A percentile compares a stretch with the other conserved stretches of the same genome.
Conservation (phyloP, 2,888 invertebrate species). For the Pristionchus arcanus region DNA sequence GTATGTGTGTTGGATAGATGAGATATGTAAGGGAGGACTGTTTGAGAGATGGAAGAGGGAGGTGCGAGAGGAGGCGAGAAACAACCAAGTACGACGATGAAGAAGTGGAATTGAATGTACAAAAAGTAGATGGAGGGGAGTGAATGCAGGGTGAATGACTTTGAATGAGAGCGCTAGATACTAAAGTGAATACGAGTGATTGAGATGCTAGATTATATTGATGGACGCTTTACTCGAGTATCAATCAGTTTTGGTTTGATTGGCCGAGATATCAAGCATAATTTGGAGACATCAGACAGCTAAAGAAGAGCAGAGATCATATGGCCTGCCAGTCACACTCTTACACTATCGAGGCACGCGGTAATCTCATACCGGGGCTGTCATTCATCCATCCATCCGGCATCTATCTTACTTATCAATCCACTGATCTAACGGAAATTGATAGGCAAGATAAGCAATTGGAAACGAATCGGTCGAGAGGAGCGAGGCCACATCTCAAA, state of each 20-base stretch:
- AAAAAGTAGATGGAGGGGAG: constrained; percentile 41
- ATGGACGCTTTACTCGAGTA: constrained; percentile 24
- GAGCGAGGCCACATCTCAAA: background rate
- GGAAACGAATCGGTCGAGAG: constrained; percentile 27
- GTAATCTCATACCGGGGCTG: constrained; percentile 17
- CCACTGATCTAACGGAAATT: constrained; percentile 33
- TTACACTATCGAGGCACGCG: constrained; percentile 40
- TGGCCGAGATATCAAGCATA: background rate
- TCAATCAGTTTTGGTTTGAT: background rate
- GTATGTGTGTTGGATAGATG: constrained; percentile 16
- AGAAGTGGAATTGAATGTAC: constrained; percentile 43
- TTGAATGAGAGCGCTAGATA: background rate
- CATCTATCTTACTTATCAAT: constrained; percentile 25
- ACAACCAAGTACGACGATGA: constrained; percentile 32
- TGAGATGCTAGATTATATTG: constrained; percentile 39
- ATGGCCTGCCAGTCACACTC: constrained; percentile 38
- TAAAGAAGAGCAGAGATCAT: background rate
- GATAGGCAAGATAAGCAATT: constrained; percentile 49
- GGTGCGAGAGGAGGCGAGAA: background rate
- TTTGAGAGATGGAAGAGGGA: constrained; percentile 25
- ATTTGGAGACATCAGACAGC: background rate
- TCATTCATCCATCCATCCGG: constrained; percentile 50
- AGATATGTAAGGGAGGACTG: constrained; percentile 34
- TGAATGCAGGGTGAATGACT: constrained; percentile 36
- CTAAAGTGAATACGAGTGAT: constrained; percentile 23